Evolutionary conservation across 2,797 vertebrate species (phyloP).

Genomic region (Anas acuta): DNA sequence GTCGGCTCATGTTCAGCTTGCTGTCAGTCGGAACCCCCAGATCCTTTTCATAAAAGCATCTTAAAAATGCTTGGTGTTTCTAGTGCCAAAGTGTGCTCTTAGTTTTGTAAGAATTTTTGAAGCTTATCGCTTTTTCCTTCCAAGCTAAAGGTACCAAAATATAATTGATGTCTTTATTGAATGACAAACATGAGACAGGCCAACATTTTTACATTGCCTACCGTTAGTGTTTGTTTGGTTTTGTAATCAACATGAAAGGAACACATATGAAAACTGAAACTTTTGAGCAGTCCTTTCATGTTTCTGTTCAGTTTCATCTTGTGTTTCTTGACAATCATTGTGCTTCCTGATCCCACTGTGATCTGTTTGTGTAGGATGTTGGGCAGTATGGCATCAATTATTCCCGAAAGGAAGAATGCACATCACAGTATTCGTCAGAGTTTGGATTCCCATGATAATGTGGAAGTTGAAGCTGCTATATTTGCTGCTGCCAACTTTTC

Average conservation of each 20-base stretch:
- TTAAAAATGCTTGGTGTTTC: not conserved
- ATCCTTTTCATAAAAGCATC: not conserved
- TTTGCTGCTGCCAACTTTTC: slow-evolving; percentile 97
- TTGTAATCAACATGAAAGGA: not conserved
- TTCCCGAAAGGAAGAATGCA: slow-evolving; percentile 97
- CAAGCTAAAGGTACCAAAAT: not conserved
- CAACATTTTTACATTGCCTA: not conserved
- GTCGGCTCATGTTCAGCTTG: too few species aligned
- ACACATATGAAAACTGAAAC: not conserved
- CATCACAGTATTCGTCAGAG: slow-evolving; percentile 98
- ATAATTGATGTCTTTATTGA: not conserved
- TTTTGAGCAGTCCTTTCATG: not conserved
- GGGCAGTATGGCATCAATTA: slow-evolving; percentile 97
- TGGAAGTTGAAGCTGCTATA: slow-evolving; percentile 97
- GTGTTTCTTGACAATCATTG: not conserved
- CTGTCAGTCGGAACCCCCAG: too few species aligned
- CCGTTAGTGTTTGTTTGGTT: not conserved
- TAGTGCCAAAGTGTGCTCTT: not conserved
- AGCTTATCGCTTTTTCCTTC: not conserved
- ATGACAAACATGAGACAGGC: rapidly evolving
- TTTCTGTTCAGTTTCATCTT: not conserved
- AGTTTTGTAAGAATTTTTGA: not conserved
- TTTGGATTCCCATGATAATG: slow-evolving; percentile 96
- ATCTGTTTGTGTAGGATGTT: slow-evolving; percentile 85
- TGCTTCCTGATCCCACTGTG: not conserved